Percentiles rank a stretch among this genome's conserved stretches.
phyloP scores from a whole-genome alignment of 2,888 invertebrate genomes.

The Drosophila lutescens region DNA sequence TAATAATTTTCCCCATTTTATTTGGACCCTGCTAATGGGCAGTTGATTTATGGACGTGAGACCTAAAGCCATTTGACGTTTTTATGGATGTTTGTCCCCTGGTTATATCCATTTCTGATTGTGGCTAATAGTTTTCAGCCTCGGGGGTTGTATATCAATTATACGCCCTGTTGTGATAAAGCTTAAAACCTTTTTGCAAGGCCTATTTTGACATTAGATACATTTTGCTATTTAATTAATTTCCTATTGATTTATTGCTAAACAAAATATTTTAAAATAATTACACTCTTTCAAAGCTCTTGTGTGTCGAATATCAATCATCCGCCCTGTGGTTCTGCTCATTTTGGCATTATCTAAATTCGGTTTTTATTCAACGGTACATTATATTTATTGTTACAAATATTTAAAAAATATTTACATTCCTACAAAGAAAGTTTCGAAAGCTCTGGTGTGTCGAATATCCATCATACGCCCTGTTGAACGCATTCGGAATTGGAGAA shows the following conservation, averaged over 20 bases:
- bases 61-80: slow-evolving; percentile 56
- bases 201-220: too few relatives aligned
- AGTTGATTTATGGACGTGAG: slow-evolving; percentile 63
- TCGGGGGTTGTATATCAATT: slow-evolving; percentile 56
- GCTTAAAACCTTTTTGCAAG: too few relatives aligned
- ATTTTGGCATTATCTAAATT: too few relatives aligned
- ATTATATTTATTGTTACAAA: not conserved
- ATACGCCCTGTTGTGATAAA: slow-evolving; percentile 55
- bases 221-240: too few relatives aligned
- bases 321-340: too few relatives aligned
- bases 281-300: too few relatives aligned
- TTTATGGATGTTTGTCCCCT: slow-evolving; percentile 58
- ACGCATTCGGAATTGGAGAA: slow-evolving; percentile 22
- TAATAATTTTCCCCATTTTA: slow-evolving; percentile 49
- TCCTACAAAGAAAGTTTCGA: not conserved
- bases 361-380: too few relatives aligned
- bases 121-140: slow-evolving; percentile 27
- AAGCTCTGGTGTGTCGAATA: slow-evolving; percentile 38
- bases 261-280: too few relatives aligned
- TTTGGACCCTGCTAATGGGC: slow-evolving; percentile 56
- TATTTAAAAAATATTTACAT: not conserved
- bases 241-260: too few relatives aligned
- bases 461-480: slow-evolving; percentile 72
- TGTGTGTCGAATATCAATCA: too few relatives aligned
- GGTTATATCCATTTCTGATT: slow-evolving; percentile 71